These are phyloP conservation scores for Oreotragus oreotragus DNA, from an alignment of 2,113 vertebrate genomes.

Conservation along the genomic window DNA sequence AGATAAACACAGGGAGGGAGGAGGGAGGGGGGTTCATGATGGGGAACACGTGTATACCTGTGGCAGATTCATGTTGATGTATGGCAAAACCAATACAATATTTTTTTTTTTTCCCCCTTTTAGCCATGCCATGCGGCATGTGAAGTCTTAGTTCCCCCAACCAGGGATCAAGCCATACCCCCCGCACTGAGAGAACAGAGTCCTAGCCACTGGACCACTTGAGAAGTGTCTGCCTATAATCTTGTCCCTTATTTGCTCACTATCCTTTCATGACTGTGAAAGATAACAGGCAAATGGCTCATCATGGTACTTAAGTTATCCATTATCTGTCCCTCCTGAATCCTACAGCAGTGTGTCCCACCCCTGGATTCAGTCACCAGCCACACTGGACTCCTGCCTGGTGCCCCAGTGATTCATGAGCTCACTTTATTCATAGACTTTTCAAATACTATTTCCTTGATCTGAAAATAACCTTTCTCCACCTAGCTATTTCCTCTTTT, in stretches of 20 bases:
- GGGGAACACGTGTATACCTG: too few species aligned
- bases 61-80: too few species aligned
- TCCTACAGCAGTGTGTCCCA: not conserved
- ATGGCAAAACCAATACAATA: too few species aligned
- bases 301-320: rapidly evolving
- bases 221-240: too few species aligned
- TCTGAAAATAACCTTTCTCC: not conserved
- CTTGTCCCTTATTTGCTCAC: not conserved
- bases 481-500: not conserved
- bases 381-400: too few species aligned
- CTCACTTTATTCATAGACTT: not conserved
- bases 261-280: not conserved
- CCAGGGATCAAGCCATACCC: not conserved
- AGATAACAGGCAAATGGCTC: not conserved
- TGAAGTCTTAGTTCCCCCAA: not conserved
- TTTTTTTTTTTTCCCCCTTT: too few species aligned
- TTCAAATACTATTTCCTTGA: not conserved
- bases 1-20: not conserved
- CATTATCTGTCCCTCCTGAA: not conserved
- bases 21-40: too few species aligned
- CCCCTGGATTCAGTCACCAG: not conserved
- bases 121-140: rapidly evolving
- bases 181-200: rapidly evolving
- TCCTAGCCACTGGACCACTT: not conserved
- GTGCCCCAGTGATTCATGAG: too few species aligned